phyloP scores from a whole-genome alignment of 2,888 invertebrate species.

The Corythucha ciliata region DNA sequence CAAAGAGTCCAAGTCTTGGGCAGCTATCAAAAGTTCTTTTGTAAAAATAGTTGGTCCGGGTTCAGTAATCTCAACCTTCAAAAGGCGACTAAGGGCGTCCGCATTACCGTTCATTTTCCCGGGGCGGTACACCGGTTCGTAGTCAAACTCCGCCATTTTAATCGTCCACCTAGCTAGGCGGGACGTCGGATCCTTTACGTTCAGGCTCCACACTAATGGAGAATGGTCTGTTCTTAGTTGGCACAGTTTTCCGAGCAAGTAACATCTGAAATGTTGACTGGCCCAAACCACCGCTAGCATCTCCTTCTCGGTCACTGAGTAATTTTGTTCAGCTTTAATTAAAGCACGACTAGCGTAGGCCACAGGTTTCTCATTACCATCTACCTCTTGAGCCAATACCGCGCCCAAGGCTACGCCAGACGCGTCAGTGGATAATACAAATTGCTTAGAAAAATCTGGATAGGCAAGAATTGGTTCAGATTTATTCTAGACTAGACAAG shows the following conservation, averaged over 20 bases:
- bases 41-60: too few species aligned
- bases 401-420: too few species aligned
- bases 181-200: constrained; percentile 40
- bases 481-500: too few species aligned
- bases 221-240: constrained; percentile 41
- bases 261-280: constrained; percentile 37
- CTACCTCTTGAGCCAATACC: constrained; percentile 1
- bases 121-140: not conserved
- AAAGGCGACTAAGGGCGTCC: constrained; percentile 23
- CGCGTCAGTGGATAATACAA: too few species aligned
- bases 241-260: constrained; percentile 39
- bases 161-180: constrained; percentile 40
- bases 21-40: not conserved
- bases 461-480: too few species aligned
- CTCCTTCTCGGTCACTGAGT: constrained; percentile 8
- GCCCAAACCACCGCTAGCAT: constrained; percentile 37
- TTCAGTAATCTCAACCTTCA: not conserved
- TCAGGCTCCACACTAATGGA: constrained; percentile 40
- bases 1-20: constrained; percentile 3
- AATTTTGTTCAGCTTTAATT: constrained; percentile 2
- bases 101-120: constrained; percentile 22
- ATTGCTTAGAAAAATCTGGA: too few species aligned
- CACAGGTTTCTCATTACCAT: constrained; percentile 1
- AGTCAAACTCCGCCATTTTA: constrained; percentile 35
- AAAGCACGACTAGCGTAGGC: constrained; percentile 15